phyloP scores from a whole-genome alignment of 2,888 invertebrate species.

The Mellilla xanthometata region DNA sequence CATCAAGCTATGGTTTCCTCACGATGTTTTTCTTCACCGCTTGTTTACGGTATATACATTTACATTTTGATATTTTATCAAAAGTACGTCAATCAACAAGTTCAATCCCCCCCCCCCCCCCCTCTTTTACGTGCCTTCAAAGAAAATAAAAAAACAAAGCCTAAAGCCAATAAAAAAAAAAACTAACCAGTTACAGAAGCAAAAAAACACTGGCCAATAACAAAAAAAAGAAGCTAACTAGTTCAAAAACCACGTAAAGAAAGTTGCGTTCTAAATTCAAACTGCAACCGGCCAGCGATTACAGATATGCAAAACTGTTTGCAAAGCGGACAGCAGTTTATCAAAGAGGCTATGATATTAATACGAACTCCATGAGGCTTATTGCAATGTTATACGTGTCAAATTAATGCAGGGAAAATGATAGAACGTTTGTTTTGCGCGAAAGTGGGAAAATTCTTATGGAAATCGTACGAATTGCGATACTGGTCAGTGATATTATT shows the following conservation, averaged over 20 bases:
- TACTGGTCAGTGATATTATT: too few relatives aligned
- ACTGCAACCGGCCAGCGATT: slow-evolving; percentile 27
- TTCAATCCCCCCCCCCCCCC: too few relatives aligned
- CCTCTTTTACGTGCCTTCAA: too few relatives aligned
- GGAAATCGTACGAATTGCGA: neutral
- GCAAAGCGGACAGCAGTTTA: slow-evolving; percentile 36
- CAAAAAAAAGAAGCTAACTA: slow-evolving; percentile 2
- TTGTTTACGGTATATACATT: too few relatives aligned
- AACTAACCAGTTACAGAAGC: neutral
- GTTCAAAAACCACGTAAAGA: slow-evolving; percentile 14
- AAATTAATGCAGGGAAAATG: slow-evolving; percentile 15
- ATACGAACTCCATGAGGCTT: slow-evolving; percentile 13
- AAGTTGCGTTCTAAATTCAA: slow-evolving; percentile 25
- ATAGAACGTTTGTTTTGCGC: slow-evolving; percentile 14
- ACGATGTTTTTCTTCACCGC: too few relatives aligned
- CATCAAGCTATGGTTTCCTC: too few relatives aligned
- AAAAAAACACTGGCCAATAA: neutral
- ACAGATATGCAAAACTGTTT: slow-evolving; percentile 46
- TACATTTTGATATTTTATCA: too few relatives aligned
- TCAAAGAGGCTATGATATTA: slow-evolving; percentile 33
- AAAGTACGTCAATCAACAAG: too few relatives aligned
- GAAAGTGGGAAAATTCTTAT: slow-evolving; percentile 17
- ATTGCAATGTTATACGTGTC: slow-evolving; percentile 23
- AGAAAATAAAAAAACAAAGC: neutral
- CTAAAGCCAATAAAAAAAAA: neutral